Evolutionary conservation across 2,113 vertebrate species (phyloP).

Genomic region (Dicerorhinus sumatrensis): DNA sequence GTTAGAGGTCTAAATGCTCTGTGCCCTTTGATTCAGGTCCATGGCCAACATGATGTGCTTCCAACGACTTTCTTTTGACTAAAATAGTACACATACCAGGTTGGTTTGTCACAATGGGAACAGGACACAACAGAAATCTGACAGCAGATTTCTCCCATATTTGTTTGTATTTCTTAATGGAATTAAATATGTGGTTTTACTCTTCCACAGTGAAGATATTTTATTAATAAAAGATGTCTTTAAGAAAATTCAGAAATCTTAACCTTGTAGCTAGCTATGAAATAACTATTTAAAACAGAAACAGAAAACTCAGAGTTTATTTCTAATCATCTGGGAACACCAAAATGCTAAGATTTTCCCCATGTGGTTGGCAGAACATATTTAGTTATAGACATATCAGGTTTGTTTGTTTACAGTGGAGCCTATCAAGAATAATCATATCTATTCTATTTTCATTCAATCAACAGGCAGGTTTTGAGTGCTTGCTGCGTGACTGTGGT

Average conservation of each 20-base stretch:
- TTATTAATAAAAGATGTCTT: neutral
- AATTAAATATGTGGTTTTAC: constrained; percentile 9
- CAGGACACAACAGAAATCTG: neutral
- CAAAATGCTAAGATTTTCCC: neutral
- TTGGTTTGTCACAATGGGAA: neutral
- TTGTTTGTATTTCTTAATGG: neutral
- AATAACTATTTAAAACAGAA: constrained; percentile 2
- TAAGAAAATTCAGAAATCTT: constrained; percentile 34
- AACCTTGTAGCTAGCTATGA: neutral
- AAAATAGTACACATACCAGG: neutral
- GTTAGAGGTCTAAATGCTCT: neutral
- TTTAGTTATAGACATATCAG: neutral
- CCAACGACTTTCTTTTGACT: neutral
- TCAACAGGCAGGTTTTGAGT: neutral
- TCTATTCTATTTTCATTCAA: neutral
- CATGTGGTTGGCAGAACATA: neutral
- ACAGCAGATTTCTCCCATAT: neutral
- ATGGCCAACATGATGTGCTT: neutral
- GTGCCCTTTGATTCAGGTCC: neutral
- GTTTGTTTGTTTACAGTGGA: neutral
- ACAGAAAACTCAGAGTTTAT: neutral
- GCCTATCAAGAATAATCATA: neutral
- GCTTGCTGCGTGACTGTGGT: neutral
- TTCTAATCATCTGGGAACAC: neutral
- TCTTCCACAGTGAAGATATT: neutral